These are phyloP conservation scores for Holothuria scabra DNA, from an alignment of 53 echinoderm and acorn worm species.

Conservation along the genomic window DNA sequence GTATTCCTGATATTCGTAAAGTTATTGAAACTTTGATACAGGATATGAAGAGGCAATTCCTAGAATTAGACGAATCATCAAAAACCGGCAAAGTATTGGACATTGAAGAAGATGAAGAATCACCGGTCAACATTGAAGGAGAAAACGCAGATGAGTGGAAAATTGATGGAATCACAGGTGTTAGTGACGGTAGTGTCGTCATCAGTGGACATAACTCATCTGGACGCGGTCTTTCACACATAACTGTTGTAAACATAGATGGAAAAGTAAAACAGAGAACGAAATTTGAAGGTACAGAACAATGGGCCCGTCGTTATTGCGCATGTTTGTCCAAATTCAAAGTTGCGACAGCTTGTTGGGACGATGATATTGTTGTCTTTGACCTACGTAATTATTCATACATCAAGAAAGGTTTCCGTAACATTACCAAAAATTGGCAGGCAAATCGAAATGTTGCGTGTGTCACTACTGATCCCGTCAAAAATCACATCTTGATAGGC, in stretches of 20 bases:
- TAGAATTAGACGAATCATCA: too few relatives aligned
- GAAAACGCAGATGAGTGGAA: background rate
- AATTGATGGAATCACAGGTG: background rate
- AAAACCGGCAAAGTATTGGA: too few relatives aligned
- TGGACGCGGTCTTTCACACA: too few relatives aligned
- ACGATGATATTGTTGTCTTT: background rate
- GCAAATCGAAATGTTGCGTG: background rate
- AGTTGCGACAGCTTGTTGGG: background rate
- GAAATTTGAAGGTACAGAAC: background rate
- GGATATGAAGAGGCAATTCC: too few relatives aligned
- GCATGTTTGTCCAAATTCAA: background rate
- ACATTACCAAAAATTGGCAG: background rate
- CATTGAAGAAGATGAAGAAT: background rate
- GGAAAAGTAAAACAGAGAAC: too few relatives aligned
- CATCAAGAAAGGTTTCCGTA: background rate
- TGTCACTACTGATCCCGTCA: constrained; percentile 7
- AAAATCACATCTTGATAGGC: background rate
- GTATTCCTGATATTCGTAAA: too few relatives aligned
- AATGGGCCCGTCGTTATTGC: background rate
- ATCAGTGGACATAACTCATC: background rate
- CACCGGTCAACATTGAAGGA: background rate
- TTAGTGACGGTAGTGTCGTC: background rate
- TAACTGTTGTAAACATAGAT: too few relatives aligned
- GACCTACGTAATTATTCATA: constrained; percentile 5
- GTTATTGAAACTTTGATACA: too few relatives aligned